Base-by-base conservation (phyloP, 2,797 vertebrate species). In the Enteromius paludinosus region DNA sequence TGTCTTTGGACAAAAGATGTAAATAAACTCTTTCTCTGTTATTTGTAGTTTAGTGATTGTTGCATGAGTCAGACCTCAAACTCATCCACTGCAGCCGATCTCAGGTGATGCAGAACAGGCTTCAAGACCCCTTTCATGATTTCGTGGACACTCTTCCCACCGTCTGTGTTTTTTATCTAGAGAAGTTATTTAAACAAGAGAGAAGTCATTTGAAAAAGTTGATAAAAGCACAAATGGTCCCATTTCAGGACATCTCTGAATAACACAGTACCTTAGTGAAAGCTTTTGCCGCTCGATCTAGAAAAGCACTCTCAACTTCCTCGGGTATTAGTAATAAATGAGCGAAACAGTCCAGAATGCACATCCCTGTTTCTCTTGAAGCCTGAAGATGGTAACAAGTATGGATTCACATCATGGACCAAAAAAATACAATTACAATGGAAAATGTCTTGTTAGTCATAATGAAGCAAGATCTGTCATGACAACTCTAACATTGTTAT, bases 321-420 rank as follows among this genome's bases (percentile, higher is more conserved):
- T 87, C 87, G 5, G 97, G 95, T 47, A 98, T 90, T 0, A 1
- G 82, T 71, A 92, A 90, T 88, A 98, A 92, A 84, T 93, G 93
- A 86, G 94, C 96, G 87, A 98, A 92, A 71, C 97, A 99, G 18
- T 96, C 94, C 20, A 99, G 88, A 85, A 98, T 94, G 72, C 96
- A 98, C 7, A 90, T 92, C 69, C 99, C 85, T 3, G 97, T 97
- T 89, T 97, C 95, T 86, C 92, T 95, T 65, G 95, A 90, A 14
- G 95, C 96, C 98, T 99, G 85, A 41, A 15, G 79, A 85, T 28
- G 89, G 75, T 23, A 68, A 72, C 3, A 78, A 47, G 25, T 20
- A 73, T 18, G 6, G 20, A 70, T 17, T 82, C 23, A 43, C 14
- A 72, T 41, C 4, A 56, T 28, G 25, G 3, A 56, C 2, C 15